Base-by-base conservation (phyloP, 2,888 invertebrate genomes). In the Acronicta alni region DNA sequence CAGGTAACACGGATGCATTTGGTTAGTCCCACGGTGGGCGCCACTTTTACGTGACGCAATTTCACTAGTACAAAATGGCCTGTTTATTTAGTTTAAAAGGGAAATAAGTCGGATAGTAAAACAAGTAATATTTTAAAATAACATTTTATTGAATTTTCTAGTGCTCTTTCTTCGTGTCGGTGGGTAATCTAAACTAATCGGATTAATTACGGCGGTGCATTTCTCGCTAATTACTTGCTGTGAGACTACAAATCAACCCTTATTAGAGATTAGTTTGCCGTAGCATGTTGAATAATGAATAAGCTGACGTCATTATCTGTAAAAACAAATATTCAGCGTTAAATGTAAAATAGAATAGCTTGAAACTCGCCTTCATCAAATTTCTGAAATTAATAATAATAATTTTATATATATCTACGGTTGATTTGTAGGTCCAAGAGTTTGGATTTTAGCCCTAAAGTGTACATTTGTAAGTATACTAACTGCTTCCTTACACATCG, bases 281-380 rank as follows among this genome's bases (percentile, higher is more conserved):
- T 14, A 89, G 68, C 89, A 90, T 90, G 66, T 90, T 90, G 69
- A 89, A 91, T 20, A 79, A 79, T 1, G 89, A 86, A 74, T 91
- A 64, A 14, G 64, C 67, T n/a, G 45, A 47, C 0, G 60, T 16
- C 67, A 64, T 67, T 47, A 26, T 39, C 67, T 64, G 64, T 6
- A 64, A 52, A 6, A 42, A 17, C 1, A n/a, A 14, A 4, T 14
- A 20, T 6, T 1, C 20, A 7, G 2, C 12, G 14, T 41, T 14
- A 14, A 41, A 20, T 41, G 32, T 20, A 70, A 2, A 47, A 7
- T 5, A 77, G 58, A 51, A 75, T 53, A 0, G 41, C 16, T 35
- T 74, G 69, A 53, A 77, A 60, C 20, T 74, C 64, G 17, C 77
- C 75, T 7, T 59, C 38, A 5, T 72, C 58, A 4, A 67, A 42